Conservation (phyloP, 2,113 vertebrate genomes). For the Ceratotherium simum region DNA sequence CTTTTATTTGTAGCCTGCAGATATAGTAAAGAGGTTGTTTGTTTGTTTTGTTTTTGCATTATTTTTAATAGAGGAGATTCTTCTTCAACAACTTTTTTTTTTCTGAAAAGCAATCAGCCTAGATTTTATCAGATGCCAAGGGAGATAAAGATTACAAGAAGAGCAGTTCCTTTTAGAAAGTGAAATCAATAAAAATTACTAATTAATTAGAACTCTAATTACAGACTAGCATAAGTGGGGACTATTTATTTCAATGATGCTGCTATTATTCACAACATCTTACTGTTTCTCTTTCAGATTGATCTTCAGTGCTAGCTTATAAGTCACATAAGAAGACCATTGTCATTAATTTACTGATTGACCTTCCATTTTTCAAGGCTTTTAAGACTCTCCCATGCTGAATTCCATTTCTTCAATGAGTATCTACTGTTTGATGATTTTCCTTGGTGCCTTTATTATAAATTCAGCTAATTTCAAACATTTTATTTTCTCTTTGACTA, state of each 20-base stretch:
- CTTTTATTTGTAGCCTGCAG: background rate
- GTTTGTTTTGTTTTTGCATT: background rate
- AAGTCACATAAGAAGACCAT: slow-evolving; percentile 33
- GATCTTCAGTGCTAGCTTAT: background rate
- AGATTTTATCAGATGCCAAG: background rate
- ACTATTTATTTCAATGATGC: background rate
- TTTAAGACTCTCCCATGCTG: background rate
- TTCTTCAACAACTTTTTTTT: background rate
- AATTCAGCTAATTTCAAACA: background rate
- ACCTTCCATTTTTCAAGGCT: background rate
- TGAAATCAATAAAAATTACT: slow-evolving; percentile 53
- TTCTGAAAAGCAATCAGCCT: background rate
- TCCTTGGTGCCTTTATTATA: background rate
- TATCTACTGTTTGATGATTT: background rate
- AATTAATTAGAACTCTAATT: slow-evolving; percentile 48
- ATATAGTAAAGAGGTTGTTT: background rate
- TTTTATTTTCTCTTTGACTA: slow-evolving; percentile 22
- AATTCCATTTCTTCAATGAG: background rate
- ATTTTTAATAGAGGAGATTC: slow-evolving; percentile 15
- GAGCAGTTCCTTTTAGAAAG: background rate
- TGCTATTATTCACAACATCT: background rate
- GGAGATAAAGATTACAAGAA: slow-evolving; percentile 18
- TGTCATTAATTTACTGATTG: background rate
- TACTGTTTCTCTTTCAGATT: background rate
- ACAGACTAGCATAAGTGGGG: background rate